Evolutionary conservation across 2,888 invertebrate genomes (phyloP), one percentile per base, ranked within the genome.

Genomic region (Oxystoma pomonae): DNA sequence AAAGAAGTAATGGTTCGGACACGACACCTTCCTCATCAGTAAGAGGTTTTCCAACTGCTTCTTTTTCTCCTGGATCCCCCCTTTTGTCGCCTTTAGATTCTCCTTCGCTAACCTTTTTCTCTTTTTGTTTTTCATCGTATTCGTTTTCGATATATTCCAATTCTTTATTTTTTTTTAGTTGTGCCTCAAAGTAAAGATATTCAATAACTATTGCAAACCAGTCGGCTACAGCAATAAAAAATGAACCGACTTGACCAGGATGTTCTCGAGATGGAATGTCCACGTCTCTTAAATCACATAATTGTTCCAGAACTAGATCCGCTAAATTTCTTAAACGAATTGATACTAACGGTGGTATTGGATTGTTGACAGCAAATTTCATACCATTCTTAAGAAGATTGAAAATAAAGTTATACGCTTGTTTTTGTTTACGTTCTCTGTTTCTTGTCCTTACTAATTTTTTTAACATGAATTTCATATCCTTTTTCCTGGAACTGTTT

Each of bases 231-330:
- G 73, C 69, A 19, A 77, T 71, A 53, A 79, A 67, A 65, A 79
- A 79, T 2, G 65, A 55, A 5, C 75, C 73, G 1, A 67, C 52
- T 61, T 71, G 68, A 61, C 73, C 72, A 59, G 69, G 65, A 51
- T 68, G 55, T 1, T 71, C 68, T 55, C 74, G 67, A 18, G 64
- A 64, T 91, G 97, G 85, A 90, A 96, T 81, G 88, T 90, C 83
- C 92, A 98, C 78, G 93, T 96, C 94, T 91, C 96, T 77, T 71
- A 86, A 80, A 69, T 84, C 83, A 61, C 85, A 84, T 2, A 86
- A 81, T 68, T 84, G 79, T 68, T 84, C 84, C 68, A 86, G 72
- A 17, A 86, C 82, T 1, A 84, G 83, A 67, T 86, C 84, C 1
- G 86, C 84, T 56, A 86, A 82, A 69, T 84, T 83, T 60, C 85